Evolutionary conservation across 1,140 invertebrate genomes (phyloP), one percentile per base, ranked within the genome.

Genomic region (Zaprionus vittiger): DNA sequence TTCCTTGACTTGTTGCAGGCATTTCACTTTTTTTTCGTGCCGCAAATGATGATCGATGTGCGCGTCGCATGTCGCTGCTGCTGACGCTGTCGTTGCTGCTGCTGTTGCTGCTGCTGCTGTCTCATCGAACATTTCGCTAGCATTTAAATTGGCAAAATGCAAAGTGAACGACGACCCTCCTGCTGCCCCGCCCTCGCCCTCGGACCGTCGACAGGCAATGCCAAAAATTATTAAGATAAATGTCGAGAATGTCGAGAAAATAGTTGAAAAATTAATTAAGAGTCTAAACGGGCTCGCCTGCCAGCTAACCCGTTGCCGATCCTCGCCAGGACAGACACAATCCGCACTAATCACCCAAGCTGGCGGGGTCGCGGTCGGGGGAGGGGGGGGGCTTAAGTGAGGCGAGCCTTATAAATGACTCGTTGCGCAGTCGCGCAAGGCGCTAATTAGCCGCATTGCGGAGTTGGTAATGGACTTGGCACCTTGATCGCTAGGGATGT

Each of bases 11-110:
- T 57, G 73, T 76, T 73, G 65, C 80, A 65, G 59, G 78, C 84
- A 87, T 87, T 87, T 90, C 85, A 82, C 85, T 89, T 89, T 90
- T 86, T 81, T 81, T 64, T 86, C 85, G 72, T 90, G 81, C 85
- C 85, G 76, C 84, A 90, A 89, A 89, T 90, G 79, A 89, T 89
- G 84, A 89, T 89, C 84, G 84, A 89, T 89, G 84, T 77, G 79
- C 81, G 79, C 72, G 77, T 90, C 81, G 84, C 84, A 89, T 89
- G 84, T 90, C 78, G 73, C 66, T 82, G 73, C 52, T 41, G 73
- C 22, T 37, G 68, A 41, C 26, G 60, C 15, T 22, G 59, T 11
- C 28, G 28, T 59, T 41, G 68, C 22, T 28, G 68, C 55, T 31
- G 60, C 15, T 28, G 52, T 9, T 26, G 57, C 34, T 62, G 62